A percentile compares a stretch with the other conserved stretches of the same genome.
Evolutionary conservation across 2,888 invertebrate genomes (phyloP).

Genomic region (Pycnomerus fuliginosus): DNA sequence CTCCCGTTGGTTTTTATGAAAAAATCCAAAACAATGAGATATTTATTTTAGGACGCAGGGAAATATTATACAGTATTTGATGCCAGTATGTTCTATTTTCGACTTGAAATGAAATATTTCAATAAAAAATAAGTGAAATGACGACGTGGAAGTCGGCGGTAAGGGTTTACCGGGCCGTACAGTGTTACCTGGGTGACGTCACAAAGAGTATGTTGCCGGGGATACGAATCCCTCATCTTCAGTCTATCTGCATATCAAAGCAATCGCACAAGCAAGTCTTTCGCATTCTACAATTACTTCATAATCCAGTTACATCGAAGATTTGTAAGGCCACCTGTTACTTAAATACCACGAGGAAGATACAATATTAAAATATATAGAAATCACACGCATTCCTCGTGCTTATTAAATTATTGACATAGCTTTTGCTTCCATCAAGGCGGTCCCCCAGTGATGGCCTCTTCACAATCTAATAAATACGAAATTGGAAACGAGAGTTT

Average conservation of each 20-base stretch:
- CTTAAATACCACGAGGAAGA: conserved; percentile 42
- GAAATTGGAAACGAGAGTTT: no score
- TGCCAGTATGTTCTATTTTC: not conserved
- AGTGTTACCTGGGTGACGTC: conserved; percentile 52
- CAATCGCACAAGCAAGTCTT: conserved; percentile 44
- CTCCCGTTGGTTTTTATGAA: no score
- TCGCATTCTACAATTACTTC: conserved; percentile 38
- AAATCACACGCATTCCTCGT: conserved; percentile 44
- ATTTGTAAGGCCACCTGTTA: conserved; percentile 30
- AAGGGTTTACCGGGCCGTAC: conserved; percentile 24
- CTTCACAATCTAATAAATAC: no score
- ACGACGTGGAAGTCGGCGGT: conserved; percentile 14
- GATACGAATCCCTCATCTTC: conserved; percentile 49
- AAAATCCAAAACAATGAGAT: not conserved
- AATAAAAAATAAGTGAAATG: no score
- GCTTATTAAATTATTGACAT: conserved; percentile 51
- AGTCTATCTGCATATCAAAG: conserved; percentile 47
- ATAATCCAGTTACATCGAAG: conserved; percentile 29
- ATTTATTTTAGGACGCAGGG: not conserved
- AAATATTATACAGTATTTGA: not conserved
- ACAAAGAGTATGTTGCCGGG: conserved; percentile 52
- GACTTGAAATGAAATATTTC: not conserved
- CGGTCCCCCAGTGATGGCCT: no score
- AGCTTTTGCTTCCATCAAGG: no score
- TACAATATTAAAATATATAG: conserved; percentile 47